Percentiles rank a stretch among this genome's conserved stretches.
These are phyloP conservation scores for Lithophane socia DNA, from an alignment of 2,888 invertebrate genomes.

Conservation along the genomic window DNA sequence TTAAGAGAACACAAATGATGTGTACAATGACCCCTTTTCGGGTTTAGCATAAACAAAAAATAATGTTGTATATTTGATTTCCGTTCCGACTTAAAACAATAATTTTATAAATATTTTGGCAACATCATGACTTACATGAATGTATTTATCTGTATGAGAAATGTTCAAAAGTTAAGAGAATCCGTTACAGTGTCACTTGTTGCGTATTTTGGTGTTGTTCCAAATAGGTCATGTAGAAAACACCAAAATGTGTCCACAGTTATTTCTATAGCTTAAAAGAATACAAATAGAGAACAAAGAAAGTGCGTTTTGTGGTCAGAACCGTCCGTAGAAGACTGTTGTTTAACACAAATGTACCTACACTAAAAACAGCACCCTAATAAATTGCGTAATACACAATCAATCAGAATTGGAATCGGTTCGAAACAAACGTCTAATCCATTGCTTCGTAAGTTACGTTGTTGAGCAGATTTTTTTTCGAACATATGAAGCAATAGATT, in stretches of 20 bases:
- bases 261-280: slow-evolving; percentile 36
- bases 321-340: background rate
- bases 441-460: too few relatives aligned
- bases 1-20: too few relatives aligned
- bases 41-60: too few relatives aligned
- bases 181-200: slow-evolving; percentile 61
- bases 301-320: background rate
- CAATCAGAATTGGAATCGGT: too few relatives aligned
- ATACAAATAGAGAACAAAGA: slow-evolving; percentile 11
- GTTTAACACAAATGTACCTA: too few relatives aligned
- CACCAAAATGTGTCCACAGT: slow-evolving; percentile 15
- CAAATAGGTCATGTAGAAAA: slow-evolving; percentile 59
- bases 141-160: slow-evolving; percentile 18
- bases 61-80: background rate
- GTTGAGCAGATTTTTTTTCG: too few relatives aligned
- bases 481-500: too few relatives aligned
- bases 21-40: too few relatives aligned
- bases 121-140: background rate
- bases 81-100: background rate
- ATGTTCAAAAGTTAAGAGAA: slow-evolving; percentile 45
- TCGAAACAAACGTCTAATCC: too few relatives aligned
- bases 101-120: background rate
- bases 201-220: slow-evolving; percentile 60
- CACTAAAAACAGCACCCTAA: background rate
- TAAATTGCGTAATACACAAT: too few relatives aligned